Conservation (phyloP, 2,113 vertebrate species). For the Neodontobutis hainanensis region DNA sequence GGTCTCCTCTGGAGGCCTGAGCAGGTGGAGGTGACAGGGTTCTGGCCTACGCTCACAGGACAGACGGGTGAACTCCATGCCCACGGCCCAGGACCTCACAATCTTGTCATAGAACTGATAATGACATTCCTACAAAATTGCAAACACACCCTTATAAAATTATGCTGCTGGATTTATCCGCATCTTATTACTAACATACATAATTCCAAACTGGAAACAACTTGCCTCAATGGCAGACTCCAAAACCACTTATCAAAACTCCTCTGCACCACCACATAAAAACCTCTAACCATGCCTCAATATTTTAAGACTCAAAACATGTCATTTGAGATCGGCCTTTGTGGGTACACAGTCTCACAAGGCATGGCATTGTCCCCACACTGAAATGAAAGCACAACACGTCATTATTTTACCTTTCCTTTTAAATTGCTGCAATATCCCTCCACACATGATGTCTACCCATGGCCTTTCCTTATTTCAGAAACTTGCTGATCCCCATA, state of each 20-base stretch:
- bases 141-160: slow-evolving; percentile 40
- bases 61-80: slow-evolving; percentile 75
- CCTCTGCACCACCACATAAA: slow-evolving; percentile 57
- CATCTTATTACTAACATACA: slow-evolving; percentile 35
- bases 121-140: slow-evolving; percentile 50
- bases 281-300: slow-evolving; percentile 66
- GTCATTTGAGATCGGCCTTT: slow-evolving; percentile 64
- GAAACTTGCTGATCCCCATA: slow-evolving; percentile 71
- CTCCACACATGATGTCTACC: slow-evolving; percentile 40
- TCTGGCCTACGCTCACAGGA: slow-evolving; percentile 65
- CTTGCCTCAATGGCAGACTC: slow-evolving; percentile 57
- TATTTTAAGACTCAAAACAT: slow-evolving; percentile 68
- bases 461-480: slow-evolving; percentile 54
- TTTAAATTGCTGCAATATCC: slow-evolving; percentile 26
- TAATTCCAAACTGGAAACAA: slow-evolving; percentile 49
- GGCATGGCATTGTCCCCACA: slow-evolving; percentile 48
- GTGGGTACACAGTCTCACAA: slow-evolving; percentile 44
- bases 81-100: slow-evolving; percentile 56
- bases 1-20: slow-evolving; percentile 65
- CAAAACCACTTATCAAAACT: slow-evolving; percentile 68
- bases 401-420: slow-evolving; percentile 33
- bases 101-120: slow-evolving; percentile 49
- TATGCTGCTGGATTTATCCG: slow-evolving; percentile 38
- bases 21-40: slow-evolving; percentile 75
- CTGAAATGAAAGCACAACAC: slow-evolving; percentile 22